Percentiles rank a stretch among this genome's conserved stretches.
Conservation (phyloP, 2,797 vertebrate genomes). For the Podargus strigoides region DNA sequence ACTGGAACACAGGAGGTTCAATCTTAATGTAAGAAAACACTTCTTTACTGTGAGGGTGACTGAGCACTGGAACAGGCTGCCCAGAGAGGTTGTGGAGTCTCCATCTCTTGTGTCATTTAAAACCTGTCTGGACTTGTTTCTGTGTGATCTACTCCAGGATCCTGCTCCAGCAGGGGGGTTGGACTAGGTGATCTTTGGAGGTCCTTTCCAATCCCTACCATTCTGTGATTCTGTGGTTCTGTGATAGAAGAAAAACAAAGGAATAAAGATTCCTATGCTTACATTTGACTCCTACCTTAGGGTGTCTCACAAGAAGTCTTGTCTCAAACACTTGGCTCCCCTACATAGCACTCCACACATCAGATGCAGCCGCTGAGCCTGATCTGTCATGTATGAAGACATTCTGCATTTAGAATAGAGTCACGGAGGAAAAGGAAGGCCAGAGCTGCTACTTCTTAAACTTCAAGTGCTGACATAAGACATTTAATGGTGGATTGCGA, state of each 20-base stretch:
- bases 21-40: too few relatives aligned
- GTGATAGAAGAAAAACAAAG: background rate
- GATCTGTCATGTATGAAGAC: background rate
- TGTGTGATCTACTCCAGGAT: too few relatives aligned
- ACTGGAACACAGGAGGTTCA: too few relatives aligned
- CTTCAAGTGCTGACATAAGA: background rate
- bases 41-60: too few relatives aligned
- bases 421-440: background rate
- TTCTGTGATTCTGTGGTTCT: too few relatives aligned
- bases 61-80: too few relatives aligned
- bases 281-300: background rate
- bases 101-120: too few relatives aligned
- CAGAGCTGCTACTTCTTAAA: background rate
- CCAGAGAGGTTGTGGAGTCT: too few relatives aligned
- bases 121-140: too few relatives aligned
- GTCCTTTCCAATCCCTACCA: too few relatives aligned
- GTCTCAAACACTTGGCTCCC: background rate
- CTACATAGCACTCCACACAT: accelerated
- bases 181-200: too few relatives aligned
- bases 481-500: background rate
- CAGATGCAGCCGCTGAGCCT: background rate
- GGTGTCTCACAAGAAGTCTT: background rate
- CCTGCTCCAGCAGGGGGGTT: too few relatives aligned
- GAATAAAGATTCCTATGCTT: background rate
- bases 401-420: background rate